Base-by-base conservation (phyloP, 2,888 invertebrate species). In the Palloptera scutellata region DNA sequence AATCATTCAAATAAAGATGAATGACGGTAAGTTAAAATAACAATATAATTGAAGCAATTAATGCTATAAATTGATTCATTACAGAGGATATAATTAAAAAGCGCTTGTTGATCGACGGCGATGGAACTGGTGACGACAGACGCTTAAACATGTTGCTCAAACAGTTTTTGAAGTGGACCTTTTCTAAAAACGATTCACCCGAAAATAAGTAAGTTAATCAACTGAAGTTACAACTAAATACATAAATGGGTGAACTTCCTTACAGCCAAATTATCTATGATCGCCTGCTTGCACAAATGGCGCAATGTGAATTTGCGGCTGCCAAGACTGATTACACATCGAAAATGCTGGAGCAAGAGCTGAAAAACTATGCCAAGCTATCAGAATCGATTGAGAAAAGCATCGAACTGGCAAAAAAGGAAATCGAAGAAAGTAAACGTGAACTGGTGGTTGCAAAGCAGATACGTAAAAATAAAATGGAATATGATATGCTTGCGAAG, bases 91-190 rank as follows among this genome's bases (percentile, higher is more conserved):
- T 97, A 53, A 96, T 98, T 70, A 91, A 94, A 75, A 89, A 96
- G 74, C 89, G 97, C 72, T 86, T 98, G 51, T 86, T 98, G 42
- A 96, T 98, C 77, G 98, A 98, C 83, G 98, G 98, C 15, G 98
- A 98, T 87, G 98, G 98, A 9, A 96, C 95, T 11, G 97, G 97
- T 19, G 98, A 98, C 81, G 98, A 98, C 81, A 89, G 97, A 67
- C 87, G 96, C 67, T 87, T 98, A 19, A 95, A 94, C 81, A 91
- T 92, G 66, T 86, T 97, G 17, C 85, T 96, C 11, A 96, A 95
- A 86, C 91, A 92, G 20, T 89, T 94, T 68, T 89, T 92, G 55
- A 94, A 93, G 85, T 94, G 92, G 92, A 90, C 91, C 65, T 91
- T 90, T 77, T 87, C 88, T 61, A 81, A 81, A 57, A 91, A 91